Base-by-base conservation (phyloP, 2,113 vertebrate species). In the Leptosomus discolor region DNA sequence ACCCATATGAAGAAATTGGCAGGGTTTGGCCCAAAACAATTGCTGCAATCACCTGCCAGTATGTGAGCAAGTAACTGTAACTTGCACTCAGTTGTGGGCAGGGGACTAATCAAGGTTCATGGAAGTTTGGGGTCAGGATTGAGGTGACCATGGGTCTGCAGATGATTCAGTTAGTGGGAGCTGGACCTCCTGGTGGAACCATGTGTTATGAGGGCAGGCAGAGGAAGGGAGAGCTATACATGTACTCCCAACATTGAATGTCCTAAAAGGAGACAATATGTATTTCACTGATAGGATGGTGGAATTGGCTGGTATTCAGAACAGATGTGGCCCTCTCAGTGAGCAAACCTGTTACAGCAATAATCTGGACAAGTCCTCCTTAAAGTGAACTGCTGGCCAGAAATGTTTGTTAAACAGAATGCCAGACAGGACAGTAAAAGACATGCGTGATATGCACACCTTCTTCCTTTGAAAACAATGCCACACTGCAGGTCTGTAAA, bases 361-460 rank as follows among this genome's bases (percentile, higher is more conserved):
- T 83, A 54, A 64, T 51, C 37, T 45, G 17, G 21, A 74, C 2
- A 16, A 68, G 12, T 60, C 78, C 15, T 84, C 15, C 1, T 1
- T 73, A 29, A 88, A 92, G 51, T 48, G 56, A 80, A n/a, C 51
- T 63, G 50, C 39, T 93, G 39, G 34, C 53, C 20, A 85, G 29
- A 69, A 86, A 74, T 50, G 26, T 45, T 87, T 92, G 32, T 29
- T 73, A 15, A 39, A 22, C 29, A 63, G 58, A 74, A 74, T 11
- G 11, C 2, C 43, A 79, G 22, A 23, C 36, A 46, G 50, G 39
- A 61, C 9, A 48, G 50, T 32, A 76, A 48, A 67, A 34, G 46
- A 73, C 12, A 26, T 9, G 8, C 51, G 26, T 0, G 2, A 41
- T 23, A 29, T 23, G n/a, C n/a, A 39, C n/a, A n/a, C 15, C 6